A percentile compares a stretch with the other conserved stretches of the same genome.
Evolutionary conservation across 64 coral and sea anemone species (phyloP).

Genomic region (Cladopsammia gracilis): DNA sequence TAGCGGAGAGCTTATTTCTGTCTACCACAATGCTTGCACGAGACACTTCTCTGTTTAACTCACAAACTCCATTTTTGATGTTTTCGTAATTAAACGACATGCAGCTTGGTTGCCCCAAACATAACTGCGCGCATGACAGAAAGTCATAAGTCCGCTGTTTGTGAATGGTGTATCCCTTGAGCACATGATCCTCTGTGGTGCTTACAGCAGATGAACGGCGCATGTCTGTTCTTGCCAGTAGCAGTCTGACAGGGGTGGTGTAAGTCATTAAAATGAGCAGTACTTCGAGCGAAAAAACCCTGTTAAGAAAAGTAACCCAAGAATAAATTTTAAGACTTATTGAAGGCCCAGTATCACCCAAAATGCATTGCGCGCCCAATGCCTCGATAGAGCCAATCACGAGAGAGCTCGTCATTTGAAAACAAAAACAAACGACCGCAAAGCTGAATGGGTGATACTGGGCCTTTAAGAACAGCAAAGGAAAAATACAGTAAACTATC

Average conservation of each 20-base stretch:
- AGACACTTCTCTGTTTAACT: background rate
- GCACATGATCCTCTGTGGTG: background rate
- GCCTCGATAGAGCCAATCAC: no score
- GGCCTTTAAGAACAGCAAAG: background rate
- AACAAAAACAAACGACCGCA: no score
- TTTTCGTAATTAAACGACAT: slow-evolving; percentile 54
- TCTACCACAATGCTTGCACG: background rate
- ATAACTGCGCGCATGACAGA: slow-evolving; percentile 65
- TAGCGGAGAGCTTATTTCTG: background rate
- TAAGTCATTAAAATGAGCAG: background rate
- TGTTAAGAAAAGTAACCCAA: background rate
- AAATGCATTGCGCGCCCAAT: no score
- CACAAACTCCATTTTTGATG: slow-evolving; percentile 41
- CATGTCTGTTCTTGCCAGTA: background rate
- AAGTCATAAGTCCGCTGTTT: slow-evolving; percentile 31
- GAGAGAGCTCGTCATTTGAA: no score
- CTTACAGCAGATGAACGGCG: slow-evolving; percentile 15
- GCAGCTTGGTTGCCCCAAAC: slow-evolving; percentile 17
- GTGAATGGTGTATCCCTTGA: background rate
- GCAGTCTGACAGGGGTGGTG: background rate
- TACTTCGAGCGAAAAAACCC: background rate
- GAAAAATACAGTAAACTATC: no score
- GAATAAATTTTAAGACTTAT: no score
- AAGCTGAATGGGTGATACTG: no score
- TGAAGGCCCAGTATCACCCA: background rate